Percentiles rank a stretch among this genome's conserved stretches.
Evolutionary conservation across 2,888 invertebrate genomes (phyloP).

Genomic region (Lacanobia oleracea): DNA sequence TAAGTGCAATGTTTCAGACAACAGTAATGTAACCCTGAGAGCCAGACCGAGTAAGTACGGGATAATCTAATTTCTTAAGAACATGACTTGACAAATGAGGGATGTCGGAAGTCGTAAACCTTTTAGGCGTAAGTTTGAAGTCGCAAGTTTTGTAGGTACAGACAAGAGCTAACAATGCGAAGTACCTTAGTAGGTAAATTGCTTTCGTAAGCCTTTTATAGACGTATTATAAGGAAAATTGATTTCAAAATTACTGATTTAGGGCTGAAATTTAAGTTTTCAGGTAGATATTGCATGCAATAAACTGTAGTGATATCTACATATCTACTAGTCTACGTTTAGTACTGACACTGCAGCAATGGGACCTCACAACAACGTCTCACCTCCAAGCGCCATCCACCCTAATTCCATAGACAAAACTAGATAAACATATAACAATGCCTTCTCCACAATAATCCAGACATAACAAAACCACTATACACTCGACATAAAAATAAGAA

Average conservation of each 20-base stretch:
- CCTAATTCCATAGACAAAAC: conserved; percentile 2
- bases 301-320: too few species aligned
- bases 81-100: conserved; percentile 39
- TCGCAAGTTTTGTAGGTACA: background rate
- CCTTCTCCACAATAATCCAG: conserved; percentile 26
- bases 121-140: conserved; percentile 26
- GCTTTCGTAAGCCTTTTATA: background rate
- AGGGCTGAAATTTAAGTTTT: too few species aligned
- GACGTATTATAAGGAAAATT: background rate
- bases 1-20: conserved; percentile 30
- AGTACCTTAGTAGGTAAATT: background rate
- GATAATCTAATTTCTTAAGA: conserved; percentile 46
- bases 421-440: conserved; percentile 23
- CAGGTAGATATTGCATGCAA: too few species aligned
- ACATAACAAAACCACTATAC: conserved; percentile 42
- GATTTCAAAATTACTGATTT: background rate
- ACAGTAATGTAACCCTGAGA: conserved; percentile 10
- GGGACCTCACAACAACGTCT: background rate
- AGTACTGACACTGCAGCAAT: too few species aligned
- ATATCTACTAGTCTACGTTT: too few species aligned
- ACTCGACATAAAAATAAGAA: conserved; percentile 44
- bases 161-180: background rate
- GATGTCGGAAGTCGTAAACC: conserved; percentile 37
- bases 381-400: background rate
- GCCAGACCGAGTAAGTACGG: conserved; percentile 40